A percentile compares a stretch with the other conserved stretches of the same genome.
Evolutionary conservation across 2,888 invertebrate species (phyloP).

Genomic region (Physocephala rufipes): DNA sequence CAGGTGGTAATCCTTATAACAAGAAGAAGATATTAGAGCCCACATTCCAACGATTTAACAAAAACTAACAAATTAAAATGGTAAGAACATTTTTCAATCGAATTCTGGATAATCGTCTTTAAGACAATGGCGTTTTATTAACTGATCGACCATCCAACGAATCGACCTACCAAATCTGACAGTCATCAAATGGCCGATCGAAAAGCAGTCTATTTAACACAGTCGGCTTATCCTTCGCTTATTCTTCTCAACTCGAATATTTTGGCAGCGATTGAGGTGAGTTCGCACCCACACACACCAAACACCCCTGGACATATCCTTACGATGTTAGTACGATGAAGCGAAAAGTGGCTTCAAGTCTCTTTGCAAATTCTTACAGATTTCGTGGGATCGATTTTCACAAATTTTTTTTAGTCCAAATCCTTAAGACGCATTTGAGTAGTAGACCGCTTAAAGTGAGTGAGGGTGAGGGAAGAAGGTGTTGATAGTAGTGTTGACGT

Average conservation of each 20-base stretch:
- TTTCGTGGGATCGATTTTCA: slow-evolving; percentile 39
- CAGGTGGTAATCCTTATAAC: slow-evolving; percentile 27
- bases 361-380: slow-evolving; percentile 37
- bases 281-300: no score
- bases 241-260: no score
- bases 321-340: slow-evolving; percentile 45
- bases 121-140: slow-evolving; percentile 34
- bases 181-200: no score
- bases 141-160: background rate
- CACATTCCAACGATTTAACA: slow-evolving; percentile 7
- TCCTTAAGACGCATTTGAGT: background rate
- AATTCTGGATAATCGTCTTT: slow-evolving; percentile 23
- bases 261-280: no score
- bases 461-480: background rate
- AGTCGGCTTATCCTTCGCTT: no score
- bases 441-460: background rate
- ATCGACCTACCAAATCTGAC: no score
- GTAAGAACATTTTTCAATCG: background rate
- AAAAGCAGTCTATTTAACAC: no score
- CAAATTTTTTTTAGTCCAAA: background rate
- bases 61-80: background rate
- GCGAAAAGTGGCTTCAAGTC: slow-evolving; percentile 44
- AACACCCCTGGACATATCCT: slow-evolving; percentile 27
- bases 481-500: background rate
- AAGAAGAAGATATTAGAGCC: slow-evolving; percentile 28